Base-by-base conservation (phyloP, 2,888 invertebrate genomes). In the Tridacna crocea region DNA sequence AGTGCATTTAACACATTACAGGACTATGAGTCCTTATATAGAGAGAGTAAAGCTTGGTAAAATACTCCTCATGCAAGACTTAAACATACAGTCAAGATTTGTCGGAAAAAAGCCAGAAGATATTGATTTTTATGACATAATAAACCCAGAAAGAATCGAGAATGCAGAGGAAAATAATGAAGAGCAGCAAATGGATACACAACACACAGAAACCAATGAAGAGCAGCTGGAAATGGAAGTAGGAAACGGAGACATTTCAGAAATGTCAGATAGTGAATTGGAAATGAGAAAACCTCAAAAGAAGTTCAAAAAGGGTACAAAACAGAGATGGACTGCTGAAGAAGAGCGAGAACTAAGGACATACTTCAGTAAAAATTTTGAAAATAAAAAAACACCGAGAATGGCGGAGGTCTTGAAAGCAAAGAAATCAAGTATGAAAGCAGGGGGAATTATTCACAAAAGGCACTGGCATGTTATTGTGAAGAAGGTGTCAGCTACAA, bases 41-140 rank as follows among this genome's bases (percentile, higher is more conserved):
- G 76, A 80, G 22, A 15, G 72, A n/a, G 63, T 76, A 3, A 72
- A 47, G 22, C 26, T 76, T 0, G 76, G 80, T 17, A 80, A 80
- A 72, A 51, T 80, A n/a, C 58, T 80, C 22, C 63, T 80, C 15
- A 70, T 80, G 63, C 80, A 80, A 55, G 80, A 80, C 22, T 24
- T 72, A 27, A 80, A 80, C 36, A 47, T 80, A 11, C 75, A 74
- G n/a, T 46, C 60, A 13, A 74, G 65, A 19, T 79, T 68, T 70
- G 60, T 47, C n/a, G 79, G 74, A 2, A 74, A 79, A 66, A 58
- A 46, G 10, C 66, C 74, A 19, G 66, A 79, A 36, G 75, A 76
- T 13, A 48, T 63, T 26, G 61, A 78, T n/a, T 73, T 63, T 46
- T 47, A 19, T 15, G 65, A 73, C 19, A 63, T 72, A n/a, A 10